phyloP scores from a whole-genome alignment of 2,797 vertebrate species.

The Hyperoplus immaculatus region DNA sequence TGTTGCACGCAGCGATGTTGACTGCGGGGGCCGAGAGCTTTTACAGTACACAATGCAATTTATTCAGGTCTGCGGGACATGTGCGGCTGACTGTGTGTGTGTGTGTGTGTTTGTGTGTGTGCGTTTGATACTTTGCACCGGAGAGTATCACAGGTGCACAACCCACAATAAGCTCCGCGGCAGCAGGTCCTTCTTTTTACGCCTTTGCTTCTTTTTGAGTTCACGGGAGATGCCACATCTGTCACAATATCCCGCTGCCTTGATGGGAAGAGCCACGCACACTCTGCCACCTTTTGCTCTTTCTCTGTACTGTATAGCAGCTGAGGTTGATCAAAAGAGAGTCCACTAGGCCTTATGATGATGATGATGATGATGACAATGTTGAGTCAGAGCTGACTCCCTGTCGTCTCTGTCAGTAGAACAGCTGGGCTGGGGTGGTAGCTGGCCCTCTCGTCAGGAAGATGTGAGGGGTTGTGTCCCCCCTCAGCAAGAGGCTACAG shows the following conservation, averaged over 20 bases:
- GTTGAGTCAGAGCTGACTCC: constrained; percentile 50
- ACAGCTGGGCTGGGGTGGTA: constrained; percentile 65
- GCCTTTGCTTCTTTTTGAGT: constrained; percentile 32
- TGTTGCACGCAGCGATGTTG: constrained; percentile 40
- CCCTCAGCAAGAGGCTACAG: constrained; percentile 56
- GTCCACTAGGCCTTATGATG: constrained; percentile 22
- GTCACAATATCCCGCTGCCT: constrained; percentile 4
- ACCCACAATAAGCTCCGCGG: constrained; percentile 37
- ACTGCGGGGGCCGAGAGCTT: constrained; percentile 6
- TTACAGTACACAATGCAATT: constrained; percentile 38
- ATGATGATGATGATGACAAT: constrained; percentile 8
- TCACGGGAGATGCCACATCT: constrained; percentile 43
- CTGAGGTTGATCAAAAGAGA: constrained; percentile 54
- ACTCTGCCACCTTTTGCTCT: constrained; percentile 23
- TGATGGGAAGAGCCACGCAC: constrained; percentile 13
- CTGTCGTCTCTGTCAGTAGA: constrained; percentile 39
- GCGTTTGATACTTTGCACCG: constrained; percentile 22
- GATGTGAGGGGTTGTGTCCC: constrained; percentile 39
- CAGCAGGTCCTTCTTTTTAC: constrained; percentile 37
- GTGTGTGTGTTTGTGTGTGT: constrained; percentile 1
- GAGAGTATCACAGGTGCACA: constrained; percentile 54
- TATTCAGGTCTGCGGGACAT: constrained; percentile 26
- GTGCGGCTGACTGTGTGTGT: constrained; percentile 13
- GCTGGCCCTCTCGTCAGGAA: constrained; percentile 52
- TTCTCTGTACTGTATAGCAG: constrained; percentile 21